A percentile compares a stretch with the other conserved stretches of the same genome.
phyloP scores from a whole-genome alignment of 2,888 invertebrate species.

The Hydroisotoma schaefferi region DNA sequence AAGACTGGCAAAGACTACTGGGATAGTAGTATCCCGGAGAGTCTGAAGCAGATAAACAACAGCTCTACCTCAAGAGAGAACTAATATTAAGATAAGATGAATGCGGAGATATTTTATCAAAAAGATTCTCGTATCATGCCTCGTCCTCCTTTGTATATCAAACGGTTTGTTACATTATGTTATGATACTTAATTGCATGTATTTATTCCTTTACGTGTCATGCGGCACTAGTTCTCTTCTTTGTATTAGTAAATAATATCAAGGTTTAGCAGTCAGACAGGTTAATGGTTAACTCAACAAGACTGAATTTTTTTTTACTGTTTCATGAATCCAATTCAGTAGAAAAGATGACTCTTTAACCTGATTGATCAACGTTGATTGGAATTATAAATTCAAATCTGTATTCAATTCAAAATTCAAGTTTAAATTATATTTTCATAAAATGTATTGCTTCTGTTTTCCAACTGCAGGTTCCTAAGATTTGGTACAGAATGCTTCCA shows the following conservation, averaged over 20 bases:
- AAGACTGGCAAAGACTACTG: conserved; percentile 47
- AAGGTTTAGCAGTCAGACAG: conserved; percentile 1
- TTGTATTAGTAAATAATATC: background rate
- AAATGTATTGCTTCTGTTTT: too few relatives aligned
- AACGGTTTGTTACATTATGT: background rate
- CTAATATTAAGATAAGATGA: conserved; percentile 1
- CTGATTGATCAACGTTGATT: too few relatives aligned
- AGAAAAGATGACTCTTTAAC: too few relatives aligned
- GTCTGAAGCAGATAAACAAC: conserved; percentile 31
- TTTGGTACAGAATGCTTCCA: too few relatives aligned
- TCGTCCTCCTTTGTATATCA: background rate
- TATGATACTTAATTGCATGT: background rate
- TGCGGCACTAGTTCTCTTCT: too few relatives aligned
- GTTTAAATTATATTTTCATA: too few relatives aligned
- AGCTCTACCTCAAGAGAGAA: conserved; percentile 42
- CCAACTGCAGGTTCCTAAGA: too few relatives aligned
- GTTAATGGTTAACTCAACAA: background rate
- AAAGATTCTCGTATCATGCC: conserved; percentile 5
- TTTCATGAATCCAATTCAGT: too few relatives aligned
- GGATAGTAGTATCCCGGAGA: conserved; percentile 30
- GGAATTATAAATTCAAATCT: too few relatives aligned
- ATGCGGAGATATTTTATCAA: background rate
- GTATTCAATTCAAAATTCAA: too few relatives aligned
- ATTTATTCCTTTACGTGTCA: too few relatives aligned
- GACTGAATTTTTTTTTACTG: conserved; percentile 16